phyloP scores from a whole-genome alignment of 2,888 invertebrate genomes.

The Harpalus rubripes region DNA sequence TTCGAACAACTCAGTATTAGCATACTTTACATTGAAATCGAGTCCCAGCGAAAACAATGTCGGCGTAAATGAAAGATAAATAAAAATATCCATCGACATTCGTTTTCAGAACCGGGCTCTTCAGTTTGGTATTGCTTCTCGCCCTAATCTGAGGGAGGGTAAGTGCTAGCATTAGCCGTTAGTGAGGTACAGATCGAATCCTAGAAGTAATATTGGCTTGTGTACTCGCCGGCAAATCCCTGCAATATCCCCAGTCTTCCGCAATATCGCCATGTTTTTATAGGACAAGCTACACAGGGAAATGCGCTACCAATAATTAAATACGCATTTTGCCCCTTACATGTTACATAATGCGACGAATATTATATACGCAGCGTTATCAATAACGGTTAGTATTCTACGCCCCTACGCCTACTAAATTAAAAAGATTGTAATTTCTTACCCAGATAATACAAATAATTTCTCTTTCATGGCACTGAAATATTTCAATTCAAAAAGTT shows the following conservation, averaged over 20 bases:
- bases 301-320: constrained; percentile 12
- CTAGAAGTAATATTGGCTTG: constrained; percentile 74
- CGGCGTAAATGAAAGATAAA: constrained; percentile 46
- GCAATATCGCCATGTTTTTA: constrained; percentile 68
- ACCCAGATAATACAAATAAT: background rate
- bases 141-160: constrained; percentile 25
- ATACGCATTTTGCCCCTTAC: constrained; percentile 25
- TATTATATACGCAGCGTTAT: constrained; percentile 6
- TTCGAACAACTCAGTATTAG: constrained; percentile 8
- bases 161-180: constrained; percentile 57
- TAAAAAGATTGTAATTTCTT: background rate
- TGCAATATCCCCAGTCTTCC: constrained; percentile 74
- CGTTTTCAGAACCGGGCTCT: background rate
- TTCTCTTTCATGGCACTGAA: too few species aligned
- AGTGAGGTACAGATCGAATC: constrained; percentile 72
- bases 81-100: constrained; percentile 19
- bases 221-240: constrained; percentile 74
- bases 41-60: constrained; percentile 6
- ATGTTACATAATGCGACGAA: background rate
- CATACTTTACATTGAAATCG: constrained; percentile 17
- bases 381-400: background rate
- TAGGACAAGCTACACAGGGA: constrained; percentile 68
- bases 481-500: too few species aligned
- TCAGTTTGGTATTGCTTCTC: background rate
- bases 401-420: background rate